Percentiles rank a stretch among this genome's conserved stretches.
phyloP scores from a whole-genome alignment of 2,113 vertebrate species.

The Terrapene triunguis region DNA sequence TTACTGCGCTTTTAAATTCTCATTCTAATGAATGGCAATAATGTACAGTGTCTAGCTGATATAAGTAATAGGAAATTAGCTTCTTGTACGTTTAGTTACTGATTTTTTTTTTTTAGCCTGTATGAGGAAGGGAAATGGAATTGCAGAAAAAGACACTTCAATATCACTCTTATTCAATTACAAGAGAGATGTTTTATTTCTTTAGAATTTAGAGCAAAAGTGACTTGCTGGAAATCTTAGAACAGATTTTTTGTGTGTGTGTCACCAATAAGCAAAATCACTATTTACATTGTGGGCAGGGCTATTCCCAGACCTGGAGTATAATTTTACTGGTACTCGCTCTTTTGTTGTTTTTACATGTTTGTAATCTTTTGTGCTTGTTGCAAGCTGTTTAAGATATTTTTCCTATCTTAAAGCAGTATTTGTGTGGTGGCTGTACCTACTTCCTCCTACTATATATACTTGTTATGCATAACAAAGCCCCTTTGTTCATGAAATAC shows the following conservation, averaged over 20 bases:
- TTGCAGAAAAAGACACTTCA: not conserved
- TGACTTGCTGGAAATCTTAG: not conserved
- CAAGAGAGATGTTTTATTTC: not conserved
- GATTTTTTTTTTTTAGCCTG: not conserved
- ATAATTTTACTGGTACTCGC: constrained; percentile 26
- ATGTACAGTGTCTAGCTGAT: not conserved
- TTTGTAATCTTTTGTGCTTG: not conserved
- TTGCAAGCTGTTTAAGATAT: constrained; percentile 21
- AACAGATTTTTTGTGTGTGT: not conserved
- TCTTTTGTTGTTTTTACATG: constrained; percentile 14
- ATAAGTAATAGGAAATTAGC: not conserved
- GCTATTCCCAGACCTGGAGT: constrained; percentile 6
- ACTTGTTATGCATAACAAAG: not conserved
- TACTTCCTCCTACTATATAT: constrained; percentile 43
- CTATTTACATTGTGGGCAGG: constrained; percentile 65
- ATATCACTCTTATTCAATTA: not conserved
- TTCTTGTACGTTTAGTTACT: not conserved
- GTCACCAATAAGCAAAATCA: not conserved
- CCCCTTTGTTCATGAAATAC: constrained; percentile 29
- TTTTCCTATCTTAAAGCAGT: not conserved
- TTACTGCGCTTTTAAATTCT: not conserved
- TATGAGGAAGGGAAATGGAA: not conserved
- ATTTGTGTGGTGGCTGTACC: not conserved
- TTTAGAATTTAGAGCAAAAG: not conserved
- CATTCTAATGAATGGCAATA: not conserved